Evolutionary conservation across 2,888 invertebrate genomes (phyloP), one percentile per base, ranked within the genome.

Genomic region (Nomada ruficornis): DNA sequence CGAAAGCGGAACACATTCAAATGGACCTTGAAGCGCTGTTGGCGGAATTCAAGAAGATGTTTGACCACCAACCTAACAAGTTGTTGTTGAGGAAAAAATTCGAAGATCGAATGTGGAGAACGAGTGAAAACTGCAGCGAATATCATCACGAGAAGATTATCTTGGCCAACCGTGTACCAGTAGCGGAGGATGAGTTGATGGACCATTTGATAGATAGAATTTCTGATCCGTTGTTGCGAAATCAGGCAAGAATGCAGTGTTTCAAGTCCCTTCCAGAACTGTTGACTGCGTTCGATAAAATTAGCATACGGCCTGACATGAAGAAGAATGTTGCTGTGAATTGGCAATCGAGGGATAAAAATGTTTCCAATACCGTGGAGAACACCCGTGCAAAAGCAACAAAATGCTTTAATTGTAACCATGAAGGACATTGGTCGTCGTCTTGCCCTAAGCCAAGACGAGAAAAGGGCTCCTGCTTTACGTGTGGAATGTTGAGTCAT

Each of bases 71-170:
- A 4, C 68, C 47, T 13, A 76, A 23, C n/a, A 62, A 63, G 23
- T 26, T 76, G 20, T 5, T 5, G 26, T 36, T 76, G 13, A 60
- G 69, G 9, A 52, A 23, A 44, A 69, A 60, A 69, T 69, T 76
- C 7, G 76, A 76, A 11, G 69, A 62, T 3, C 18, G 69, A 15
- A n/a, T 9, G 18, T 76, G 69, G 76, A 42, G 36, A 23, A 3
- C 20, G 10, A 26, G 13, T 10, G 69, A 76, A 20, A 23, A 10
- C 0, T 76, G 47, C 36, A 69, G 55, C 15, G 69, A 63, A 2
- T 70, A 76, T 44, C 63, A 69, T 47, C 29, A 70, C 11, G 76
- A 76, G 1, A 63, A 70, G n/a, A 42, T 55, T 29, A 47, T 63
- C 11, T 10, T 76, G n/a, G 63, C 63, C 15, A 76, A 70, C 23